Base-by-base conservation (phyloP, 2,888 invertebrate species). In the Microctonus brassicae region DNA sequence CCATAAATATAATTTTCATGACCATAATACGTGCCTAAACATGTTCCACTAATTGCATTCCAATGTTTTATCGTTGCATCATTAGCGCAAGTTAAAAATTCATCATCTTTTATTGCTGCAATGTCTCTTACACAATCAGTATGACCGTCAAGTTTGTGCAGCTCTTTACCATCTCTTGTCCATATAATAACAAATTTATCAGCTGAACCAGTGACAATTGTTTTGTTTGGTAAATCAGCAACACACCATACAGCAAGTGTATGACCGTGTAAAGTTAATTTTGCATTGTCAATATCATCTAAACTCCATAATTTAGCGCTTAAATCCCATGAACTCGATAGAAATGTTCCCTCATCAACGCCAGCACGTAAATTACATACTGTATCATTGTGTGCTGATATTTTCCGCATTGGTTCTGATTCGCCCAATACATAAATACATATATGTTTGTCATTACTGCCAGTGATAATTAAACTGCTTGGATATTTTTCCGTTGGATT, bases 281-380 rank as follows among this genome's bases (percentile, higher is more conserved):
- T 89, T 13, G 90, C 87, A 33, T 81, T 81, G 11, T 76, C 76
- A 6, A 83, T 70, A 62, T 89, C 88, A 70, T 89, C 89, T 2
- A 94, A 78, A 63, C 89, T 89, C 97, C 98, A 98, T 60, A 96
- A 89, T 82, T 94, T 93, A 0, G 95, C 97, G 4, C 95, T 94
- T 76, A 91, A 91, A 85, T 99, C 98, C 98, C 98, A 98, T 60
- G 98, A 98, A 53, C 97, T 95, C 83, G 96, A 97, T 67, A 94
- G 87, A 80, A 96, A 89, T 39, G 88, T 87, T 24, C 89, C 90
- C 69, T 88, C 85, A 61, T 78, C 77, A 22, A 88, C 86, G 2
- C 89, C 89, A 11, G 89, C 84, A 36, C 82, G 84, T 3, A 91
- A 88, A 85, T 88, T 88, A 75, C 90, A 91, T 85, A 95, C 94